These are phyloP conservation scores for Rhagophthalmus giganteus DNA, from an alignment of 2,888 invertebrate species.

Conservation along the genomic window DNA sequence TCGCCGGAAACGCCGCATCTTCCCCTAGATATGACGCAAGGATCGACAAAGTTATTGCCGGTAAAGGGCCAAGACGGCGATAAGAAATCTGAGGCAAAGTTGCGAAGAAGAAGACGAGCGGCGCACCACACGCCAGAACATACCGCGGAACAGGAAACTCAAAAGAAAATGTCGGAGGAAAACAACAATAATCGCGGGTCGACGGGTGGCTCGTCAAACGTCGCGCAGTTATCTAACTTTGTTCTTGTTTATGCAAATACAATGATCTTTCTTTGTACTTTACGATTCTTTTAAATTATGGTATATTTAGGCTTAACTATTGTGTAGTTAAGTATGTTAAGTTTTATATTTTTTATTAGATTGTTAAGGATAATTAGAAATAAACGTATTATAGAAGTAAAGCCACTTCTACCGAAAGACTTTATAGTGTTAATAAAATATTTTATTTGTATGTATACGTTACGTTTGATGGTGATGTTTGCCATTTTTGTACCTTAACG, in stretches of 20 bases:
- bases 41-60: constrained; percentile 55
- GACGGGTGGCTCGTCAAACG: background rate
- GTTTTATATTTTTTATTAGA: constrained; percentile 25
- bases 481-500: too few species aligned
- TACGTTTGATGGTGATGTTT: too few species aligned
- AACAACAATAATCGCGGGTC: background rate
- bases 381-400: constrained; percentile 9
- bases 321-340: constrained; percentile 16
- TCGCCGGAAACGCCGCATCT: constrained; percentile 38
- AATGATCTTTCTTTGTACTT: constrained; percentile 2
- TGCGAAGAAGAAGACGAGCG: constrained; percentile 40
- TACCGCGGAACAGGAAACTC: constrained; percentile 35
- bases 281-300: constrained; percentile 6
- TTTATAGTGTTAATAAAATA: background rate
- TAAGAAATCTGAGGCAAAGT: too few species aligned
- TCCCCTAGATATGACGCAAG: constrained; percentile 23
- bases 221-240: background rate
- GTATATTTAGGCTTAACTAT: constrained; percentile 1
- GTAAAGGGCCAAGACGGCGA: constrained; percentile 47
- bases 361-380: constrained; percentile 26
- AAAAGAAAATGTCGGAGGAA: constrained; percentile 19
- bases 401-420: background rate
- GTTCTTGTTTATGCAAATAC: background rate
- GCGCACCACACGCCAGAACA: constrained; percentile 48
- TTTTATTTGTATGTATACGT: too few species aligned